Evolutionary conservation across 2,888 invertebrate species (phyloP).

Genomic region (Agrochola circellaris): DNA sequence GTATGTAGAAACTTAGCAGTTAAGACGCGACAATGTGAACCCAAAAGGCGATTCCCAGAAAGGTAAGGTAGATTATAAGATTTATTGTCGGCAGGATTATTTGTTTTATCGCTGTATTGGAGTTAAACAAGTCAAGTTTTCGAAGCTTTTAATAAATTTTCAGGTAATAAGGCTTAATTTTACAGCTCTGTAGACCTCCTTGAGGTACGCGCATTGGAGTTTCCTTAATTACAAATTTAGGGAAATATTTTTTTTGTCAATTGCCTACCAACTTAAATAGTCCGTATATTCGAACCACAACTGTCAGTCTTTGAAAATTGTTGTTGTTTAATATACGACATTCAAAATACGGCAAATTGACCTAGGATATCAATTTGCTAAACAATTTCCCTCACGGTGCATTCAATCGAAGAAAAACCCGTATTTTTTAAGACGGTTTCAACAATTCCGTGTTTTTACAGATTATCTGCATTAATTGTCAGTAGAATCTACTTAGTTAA

Average conservation of each 20-base stretch:
- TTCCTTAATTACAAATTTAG: neutral
- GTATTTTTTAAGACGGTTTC: neutral
- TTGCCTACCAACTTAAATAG: neutral
- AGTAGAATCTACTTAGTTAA: neutral
- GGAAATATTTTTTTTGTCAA: neutral
- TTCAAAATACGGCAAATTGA: too few relatives aligned
- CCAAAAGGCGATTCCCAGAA: neutral
- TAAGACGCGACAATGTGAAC: neutral
- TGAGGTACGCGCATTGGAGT: neutral
- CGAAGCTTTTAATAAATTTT: neutral
- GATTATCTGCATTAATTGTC: neutral
- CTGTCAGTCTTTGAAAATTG: too few relatives aligned
- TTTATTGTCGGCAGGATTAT: neutral
- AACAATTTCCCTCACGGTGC: too few relatives aligned
- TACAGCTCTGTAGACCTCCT: neutral
- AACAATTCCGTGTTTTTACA: too few relatives aligned
- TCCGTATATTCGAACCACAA: too few relatives aligned
- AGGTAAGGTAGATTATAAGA: conserved; percentile 31
- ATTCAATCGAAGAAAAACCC: too few relatives aligned
- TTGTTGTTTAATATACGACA: too few relatives aligned
- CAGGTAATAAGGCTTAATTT: neutral
- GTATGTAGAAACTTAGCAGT: neutral
- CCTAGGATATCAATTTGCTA: too few relatives aligned
- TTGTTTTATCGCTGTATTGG: neutral
- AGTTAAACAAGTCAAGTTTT: neutral